Evolutionary conservation across 2,113 vertebrate species (phyloP), one percentile per base, ranked within the genome.

Genomic region (Trochalopteron elliotii): DNA sequence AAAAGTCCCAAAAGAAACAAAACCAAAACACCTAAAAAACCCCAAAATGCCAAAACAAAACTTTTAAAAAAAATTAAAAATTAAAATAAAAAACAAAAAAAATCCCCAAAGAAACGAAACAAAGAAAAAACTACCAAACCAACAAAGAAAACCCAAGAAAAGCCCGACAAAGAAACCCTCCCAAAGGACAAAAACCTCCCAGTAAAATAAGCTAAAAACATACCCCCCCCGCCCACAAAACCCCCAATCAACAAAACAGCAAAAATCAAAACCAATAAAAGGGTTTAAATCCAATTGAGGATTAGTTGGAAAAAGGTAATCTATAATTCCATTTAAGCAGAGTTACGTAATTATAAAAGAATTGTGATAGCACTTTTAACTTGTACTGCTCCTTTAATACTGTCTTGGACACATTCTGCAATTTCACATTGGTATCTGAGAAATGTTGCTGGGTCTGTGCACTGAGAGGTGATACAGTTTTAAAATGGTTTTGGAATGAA

Each of bases 191-290:
- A 33, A 65, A 40, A 47, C 17, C 4, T 35, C 1, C 0, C 11
- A 18, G 9, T 25, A n/a, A 57, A 49, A 28, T 13, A 39, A 68
- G 25, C 4, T 9, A n/a, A 52, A 67, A 13, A 1, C 5, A 23
- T 28, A n/a, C n/a, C n/a, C n/a, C n/a, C n/a, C n/a, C 9, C 28
- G 2, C 3, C 2, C 19, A 30, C 5, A 8, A 15, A 10, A 1
- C 0, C 3, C 16, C 5, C 14, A 42, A 1, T 31, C 2, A 21
- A 44, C 4, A 8, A 20, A 11, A 31, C 24, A 23, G 1, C 22
- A 35, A 12, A 79, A 65, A 33, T 12, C 5, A 12, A 70, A 24
- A 24, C 9, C 6, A 3, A 11, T 16, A 1, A 11, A 33, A 49
- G 14, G 33, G 2, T 37, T 71, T 57, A 33, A 49, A 78, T 64